phyloP scores from a whole-genome alignment of 2,113 vertebrate species.

The Hemibagrus wyckioides region DNA sequence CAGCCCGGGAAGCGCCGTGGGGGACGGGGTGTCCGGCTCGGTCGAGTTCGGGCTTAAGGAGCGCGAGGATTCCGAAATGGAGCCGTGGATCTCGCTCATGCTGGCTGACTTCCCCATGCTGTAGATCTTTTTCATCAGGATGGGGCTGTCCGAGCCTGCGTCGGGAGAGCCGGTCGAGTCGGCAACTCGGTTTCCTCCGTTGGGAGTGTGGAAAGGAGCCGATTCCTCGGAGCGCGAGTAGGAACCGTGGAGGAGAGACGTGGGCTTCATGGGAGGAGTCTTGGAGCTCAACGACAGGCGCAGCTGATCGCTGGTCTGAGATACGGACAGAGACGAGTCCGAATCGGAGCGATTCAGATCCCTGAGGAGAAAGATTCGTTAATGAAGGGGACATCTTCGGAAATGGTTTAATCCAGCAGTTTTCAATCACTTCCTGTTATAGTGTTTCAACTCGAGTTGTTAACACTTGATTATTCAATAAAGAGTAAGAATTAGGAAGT shows the following conservation, averaged over 20 bases:
- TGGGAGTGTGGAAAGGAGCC: constrained; percentile 67
- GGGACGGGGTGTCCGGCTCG: constrained; percentile 90
- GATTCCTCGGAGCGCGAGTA: constrained; percentile 71
- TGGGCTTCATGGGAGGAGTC: constrained; percentile 77
- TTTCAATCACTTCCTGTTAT: background rate
- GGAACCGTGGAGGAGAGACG: constrained; percentile 72
- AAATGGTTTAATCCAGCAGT: background rate
- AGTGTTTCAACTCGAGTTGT: background rate
- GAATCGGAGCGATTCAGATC: constrained; percentile 93
- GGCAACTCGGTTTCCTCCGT: constrained; percentile 76
- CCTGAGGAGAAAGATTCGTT: constrained; percentile 64
- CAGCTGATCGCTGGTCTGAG: constrained; percentile 81
- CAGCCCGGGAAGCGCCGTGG: constrained; percentile 68
- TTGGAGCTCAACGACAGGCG: constrained; percentile 75
- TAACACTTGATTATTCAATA: background rate
- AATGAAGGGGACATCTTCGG: too few species aligned
- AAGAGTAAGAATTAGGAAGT: background rate
- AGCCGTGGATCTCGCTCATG: constrained; percentile 81
- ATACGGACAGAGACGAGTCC: constrained; percentile 91
- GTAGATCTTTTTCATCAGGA: constrained; percentile 79
- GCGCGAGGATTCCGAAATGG: constrained; percentile 84
- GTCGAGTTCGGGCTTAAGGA: constrained; percentile 92
- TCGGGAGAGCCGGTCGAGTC: constrained; percentile 72
- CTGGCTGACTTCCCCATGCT: constrained; percentile 83
- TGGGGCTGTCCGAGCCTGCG: constrained; percentile 79